Base-by-base conservation (phyloP, 1,140 invertebrate species). In the Drosophila navojoa region DNA sequence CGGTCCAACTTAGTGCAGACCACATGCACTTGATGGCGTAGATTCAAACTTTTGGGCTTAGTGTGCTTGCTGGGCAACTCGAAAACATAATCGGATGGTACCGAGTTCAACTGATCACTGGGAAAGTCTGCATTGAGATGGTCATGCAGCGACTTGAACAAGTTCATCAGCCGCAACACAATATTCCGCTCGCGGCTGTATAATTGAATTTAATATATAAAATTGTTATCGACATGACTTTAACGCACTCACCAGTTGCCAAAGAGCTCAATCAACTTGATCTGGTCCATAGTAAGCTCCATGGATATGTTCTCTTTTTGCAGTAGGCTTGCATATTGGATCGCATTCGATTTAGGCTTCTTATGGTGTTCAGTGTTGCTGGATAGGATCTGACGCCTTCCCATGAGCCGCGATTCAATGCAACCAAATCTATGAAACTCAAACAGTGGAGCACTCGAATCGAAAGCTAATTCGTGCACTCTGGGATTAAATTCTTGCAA, bases 21-120 rank as follows among this genome's bases (percentile, higher is more conserved):
- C 16, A 90, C 71, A 13, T 81, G 79, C 9, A 91, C 49, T 25
- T 91, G 90, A 63, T 87, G 71, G 47, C 79, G 90, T 19, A 91
- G 15, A 52, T 81, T 90, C 6, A 52, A 15, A 0, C 74, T 77
- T 5, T 50, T 35, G 1, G 90, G 86, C 74, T 90, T 66, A 1
- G 63, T 2, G n/a, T 16, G n/a, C 9, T 71, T 84, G 0, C 25
- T n/a, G 7, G 69, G 69, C 47, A 74, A 22, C 13, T 79, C 62
- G 6, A 62, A 73, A 2, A 77, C n/a, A 27, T 73, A 80, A 35
- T 73, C 75, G 27, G 66, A 79, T 13, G 73, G 75, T 44, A 64
- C 15, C 0, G 70, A 71, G 29, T 80, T 76, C 15, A 54, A n/a
- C 7, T 69, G 76, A 47, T 50, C 27, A 15, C 58, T 50, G 5